These are phyloP conservation scores for Sciurus niger DNA, from an alignment of 2,113 vertebrate species.

Conservation along the genomic window DNA sequence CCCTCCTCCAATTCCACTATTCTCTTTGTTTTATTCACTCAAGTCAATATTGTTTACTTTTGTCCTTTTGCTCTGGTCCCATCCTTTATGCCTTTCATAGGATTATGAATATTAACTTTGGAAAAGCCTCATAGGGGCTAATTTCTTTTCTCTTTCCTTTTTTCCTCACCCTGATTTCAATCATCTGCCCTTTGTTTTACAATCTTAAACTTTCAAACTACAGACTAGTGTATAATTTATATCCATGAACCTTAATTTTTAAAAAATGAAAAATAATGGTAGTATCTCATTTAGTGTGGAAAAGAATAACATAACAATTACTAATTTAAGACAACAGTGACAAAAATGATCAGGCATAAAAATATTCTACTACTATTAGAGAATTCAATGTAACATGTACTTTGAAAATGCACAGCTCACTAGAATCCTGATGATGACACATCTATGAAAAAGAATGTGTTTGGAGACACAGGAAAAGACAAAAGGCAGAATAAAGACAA, in stretches of 20 bases:
- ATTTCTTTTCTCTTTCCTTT: not conserved
- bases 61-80: not conserved
- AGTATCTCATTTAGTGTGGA: not conserved
- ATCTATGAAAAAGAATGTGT: conserved; percentile 27
- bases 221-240: not conserved
- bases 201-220: not conserved
- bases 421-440: conserved; percentile 3
- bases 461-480: not conserved
- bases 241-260: not conserved
- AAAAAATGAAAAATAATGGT: not conserved
- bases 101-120: not conserved
- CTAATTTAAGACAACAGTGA: not conserved
- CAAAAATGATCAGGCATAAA: conserved; percentile 53
- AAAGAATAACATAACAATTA: conserved; percentile 15
- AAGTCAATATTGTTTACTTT: not conserved
- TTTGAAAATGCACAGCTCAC: conserved; percentile 24
- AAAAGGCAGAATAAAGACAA: not conserved
- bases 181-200: conserved; percentile 4
- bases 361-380: conserved; percentile 24
- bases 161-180: not conserved
- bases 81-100: not conserved
- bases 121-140: not conserved
- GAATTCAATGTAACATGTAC: not conserved
- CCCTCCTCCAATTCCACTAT: not conserved
- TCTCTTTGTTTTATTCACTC: not conserved